These are phyloP conservation scores for Peromyscus leucopus DNA, from an alignment of 2,113 vertebrate species.

Conservation along the genomic window DNA sequence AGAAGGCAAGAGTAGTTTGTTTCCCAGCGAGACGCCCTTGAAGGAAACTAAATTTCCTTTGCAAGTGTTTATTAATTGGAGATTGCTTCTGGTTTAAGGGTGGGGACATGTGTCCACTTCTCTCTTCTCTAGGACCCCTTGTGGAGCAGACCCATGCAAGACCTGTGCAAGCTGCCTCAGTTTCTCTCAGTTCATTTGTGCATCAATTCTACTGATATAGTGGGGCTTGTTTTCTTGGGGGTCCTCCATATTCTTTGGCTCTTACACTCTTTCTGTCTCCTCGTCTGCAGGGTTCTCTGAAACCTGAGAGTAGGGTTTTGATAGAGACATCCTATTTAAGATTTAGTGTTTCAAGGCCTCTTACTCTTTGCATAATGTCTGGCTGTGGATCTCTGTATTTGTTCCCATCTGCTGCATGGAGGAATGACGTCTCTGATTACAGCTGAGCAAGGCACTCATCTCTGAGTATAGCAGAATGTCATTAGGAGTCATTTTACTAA, in stretches of 20 bases:
- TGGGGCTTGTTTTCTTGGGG: background rate
- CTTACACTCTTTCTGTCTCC: background rate
- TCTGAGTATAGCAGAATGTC: background rate
- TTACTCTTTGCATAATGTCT: background rate
- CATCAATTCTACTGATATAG: background rate
- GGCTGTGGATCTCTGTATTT: background rate
- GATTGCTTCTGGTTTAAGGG: background rate
- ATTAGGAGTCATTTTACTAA: background rate
- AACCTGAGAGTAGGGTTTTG: background rate
- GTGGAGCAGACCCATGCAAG: background rate
- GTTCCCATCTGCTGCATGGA: background rate
- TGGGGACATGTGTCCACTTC: background rate
- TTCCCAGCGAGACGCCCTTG: background rate
- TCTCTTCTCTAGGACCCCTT: no score
- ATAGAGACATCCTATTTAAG: background rate
- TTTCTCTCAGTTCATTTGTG: background rate
- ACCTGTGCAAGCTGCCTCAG: background rate
- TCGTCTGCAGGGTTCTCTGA: background rate
- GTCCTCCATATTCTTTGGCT: background rate
- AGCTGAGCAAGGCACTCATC: background rate
- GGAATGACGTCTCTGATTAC: background rate
- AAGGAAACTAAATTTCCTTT: background rate
- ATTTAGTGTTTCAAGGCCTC: background rate
- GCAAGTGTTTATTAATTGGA: background rate
- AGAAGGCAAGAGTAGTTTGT: background rate